These are phyloP conservation scores for Drosophila anomelani DNA, from an alignment of 2,888 invertebrate species.

Conservation along the genomic window DNA sequence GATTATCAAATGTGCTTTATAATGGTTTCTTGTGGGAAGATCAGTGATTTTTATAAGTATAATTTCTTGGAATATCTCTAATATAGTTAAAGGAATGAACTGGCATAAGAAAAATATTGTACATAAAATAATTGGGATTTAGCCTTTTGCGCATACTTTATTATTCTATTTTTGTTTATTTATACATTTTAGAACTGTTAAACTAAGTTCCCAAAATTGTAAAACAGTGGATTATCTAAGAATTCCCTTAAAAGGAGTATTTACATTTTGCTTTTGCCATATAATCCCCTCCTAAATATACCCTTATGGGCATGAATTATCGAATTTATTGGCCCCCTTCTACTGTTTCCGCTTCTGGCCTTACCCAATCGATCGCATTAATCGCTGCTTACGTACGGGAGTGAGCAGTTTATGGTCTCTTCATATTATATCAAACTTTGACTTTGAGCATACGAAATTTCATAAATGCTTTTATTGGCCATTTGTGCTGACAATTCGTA, in stretches of 20 bases:
- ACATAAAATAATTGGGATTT: too few species aligned
- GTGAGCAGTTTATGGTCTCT: constrained; percentile 62
- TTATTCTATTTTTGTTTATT: neutral
- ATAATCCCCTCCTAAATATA: neutral
- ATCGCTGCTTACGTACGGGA: constrained; percentile 58
- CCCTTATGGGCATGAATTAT: neutral
- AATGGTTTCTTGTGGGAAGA: neutral
- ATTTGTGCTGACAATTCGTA: constrained; percentile 61
- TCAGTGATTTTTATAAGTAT: constrained; percentile 9
- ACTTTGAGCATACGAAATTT: constrained; percentile 62
- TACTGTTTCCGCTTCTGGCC: constrained; percentile 46
- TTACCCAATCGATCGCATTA: constrained; percentile 23
- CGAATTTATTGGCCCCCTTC: constrained; percentile 16
- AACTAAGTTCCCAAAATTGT: too few species aligned
- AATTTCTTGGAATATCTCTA: neutral
- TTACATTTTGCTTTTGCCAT: too few species aligned
- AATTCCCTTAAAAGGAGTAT: too few species aligned
- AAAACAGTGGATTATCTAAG: too few species aligned
- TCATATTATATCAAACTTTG: constrained; percentile 79
- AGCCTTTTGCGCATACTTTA: neutral
- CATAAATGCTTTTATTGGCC: constrained; percentile 58
- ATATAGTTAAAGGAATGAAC: neutral
- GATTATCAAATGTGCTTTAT: constrained; percentile 22
- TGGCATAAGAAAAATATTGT: neutral
- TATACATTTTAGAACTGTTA: neutral